A percentile compares a stretch with the other conserved stretches of the same genome.
Conservation (phyloP, 2,113 vertebrate species). For the Nansenia antarctica region DNA sequence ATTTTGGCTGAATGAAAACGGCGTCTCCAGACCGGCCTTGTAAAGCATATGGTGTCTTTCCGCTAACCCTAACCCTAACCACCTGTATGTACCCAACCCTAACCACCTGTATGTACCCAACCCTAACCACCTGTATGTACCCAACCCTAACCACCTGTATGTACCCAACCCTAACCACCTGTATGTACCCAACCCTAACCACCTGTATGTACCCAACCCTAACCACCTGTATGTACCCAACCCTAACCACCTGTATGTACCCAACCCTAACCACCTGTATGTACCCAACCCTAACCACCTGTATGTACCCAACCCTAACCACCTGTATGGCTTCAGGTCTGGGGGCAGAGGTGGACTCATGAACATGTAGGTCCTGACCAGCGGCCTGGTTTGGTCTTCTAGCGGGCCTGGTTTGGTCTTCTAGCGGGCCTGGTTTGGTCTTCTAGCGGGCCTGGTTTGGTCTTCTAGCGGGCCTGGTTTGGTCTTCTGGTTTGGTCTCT, state of each 20-base stretch:
- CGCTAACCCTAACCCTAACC: neutral
- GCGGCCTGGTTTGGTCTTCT: too few relatives aligned
- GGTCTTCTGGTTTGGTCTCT: neutral
- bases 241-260: slow-evolving; percentile 6
- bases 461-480: too few relatives aligned
- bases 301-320: slow-evolving; percentile 3
- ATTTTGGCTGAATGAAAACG: neutral
- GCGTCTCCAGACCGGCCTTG: neutral
- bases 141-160: slow-evolving; percentile 5
- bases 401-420: too few relatives aligned
- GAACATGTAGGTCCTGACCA: too few relatives aligned
- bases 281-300: slow-evolving; percentile 6
- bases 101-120: slow-evolving; percentile 6
- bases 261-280: slow-evolving; percentile 5
- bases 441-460: too few relatives aligned
- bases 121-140: slow-evolving; percentile 6
- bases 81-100: slow-evolving; percentile 1
- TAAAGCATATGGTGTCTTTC: neutral
- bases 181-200: slow-evolving; percentile 3
- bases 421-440: too few relatives aligned
- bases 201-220: slow-evolving; percentile 1
- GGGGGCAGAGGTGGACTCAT: neutral
- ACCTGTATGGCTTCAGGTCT: neutral
- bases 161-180: slow-evolving; percentile 6
- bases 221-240: slow-evolving; percentile 6